Evolutionary conservation across 2,797 vertebrate species (phyloP).

Genomic region (Artibeus jamaicensis): DNA sequence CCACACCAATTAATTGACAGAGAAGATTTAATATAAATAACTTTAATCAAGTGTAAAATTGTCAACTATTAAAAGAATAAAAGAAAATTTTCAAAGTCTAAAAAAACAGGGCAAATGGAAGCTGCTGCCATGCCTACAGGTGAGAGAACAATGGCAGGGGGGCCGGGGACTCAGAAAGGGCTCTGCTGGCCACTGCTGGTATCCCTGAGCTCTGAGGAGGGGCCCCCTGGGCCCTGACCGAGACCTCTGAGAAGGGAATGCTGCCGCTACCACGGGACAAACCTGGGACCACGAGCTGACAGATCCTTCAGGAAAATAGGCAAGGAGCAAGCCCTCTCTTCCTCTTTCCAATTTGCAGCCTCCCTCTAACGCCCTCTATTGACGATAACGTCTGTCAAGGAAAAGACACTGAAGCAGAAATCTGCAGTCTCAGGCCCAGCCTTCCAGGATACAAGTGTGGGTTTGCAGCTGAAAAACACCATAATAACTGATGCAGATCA

Average conservation of each 20-base stretch:
- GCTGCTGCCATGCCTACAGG: not conserved
- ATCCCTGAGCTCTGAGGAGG: not conserved
- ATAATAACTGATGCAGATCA: not conserved
- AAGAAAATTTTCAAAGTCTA: not conserved
- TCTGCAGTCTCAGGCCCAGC: not conserved
- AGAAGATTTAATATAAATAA: not conserved
- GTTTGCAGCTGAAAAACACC: not conserved
- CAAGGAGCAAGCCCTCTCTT: not conserved
- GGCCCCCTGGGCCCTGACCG: not conserved
- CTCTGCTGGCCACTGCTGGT: rapidly evolving
- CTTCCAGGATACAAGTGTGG: too few species aligned
- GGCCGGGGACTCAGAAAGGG: not conserved
- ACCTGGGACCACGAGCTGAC: not conserved
- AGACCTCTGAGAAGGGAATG: not conserved
- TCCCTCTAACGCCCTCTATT: not conserved
- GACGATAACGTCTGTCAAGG: not conserved
- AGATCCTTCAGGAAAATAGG: not conserved
- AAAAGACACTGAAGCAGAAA: not conserved
- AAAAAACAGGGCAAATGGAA: not conserved
- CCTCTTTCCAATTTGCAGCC: not conserved
- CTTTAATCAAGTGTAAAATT: not conserved
- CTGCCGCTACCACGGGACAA: not conserved
- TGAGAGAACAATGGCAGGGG: not conserved
- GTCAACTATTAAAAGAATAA: not conserved
- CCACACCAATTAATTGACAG: not conserved